Evolutionary conservation across 2,797 vertebrate species (phyloP), one percentile per base, ranked within the genome.

Genomic region (Gymnocypris eckloni): DNA sequence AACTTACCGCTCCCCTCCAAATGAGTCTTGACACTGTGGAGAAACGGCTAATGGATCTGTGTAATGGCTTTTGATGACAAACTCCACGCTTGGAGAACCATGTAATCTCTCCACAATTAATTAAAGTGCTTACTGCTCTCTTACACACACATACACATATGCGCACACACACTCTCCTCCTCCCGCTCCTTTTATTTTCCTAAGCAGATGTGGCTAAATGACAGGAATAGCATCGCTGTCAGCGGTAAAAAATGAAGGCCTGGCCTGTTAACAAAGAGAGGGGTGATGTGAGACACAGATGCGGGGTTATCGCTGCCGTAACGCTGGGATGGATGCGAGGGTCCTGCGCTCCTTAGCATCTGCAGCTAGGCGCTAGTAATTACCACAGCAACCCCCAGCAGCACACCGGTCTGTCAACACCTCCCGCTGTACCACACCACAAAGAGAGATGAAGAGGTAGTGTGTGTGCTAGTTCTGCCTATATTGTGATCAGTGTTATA

Each of bases 11-110:
- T 94, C 96, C 96, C 94, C 96, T 98, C 98, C 97, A 99, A 98
- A 99, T 98, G 97, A 98, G 96, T 98, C 96, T 96, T 99, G 98
- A 99, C 98, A 98, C 98, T 97, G 96, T 98, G 97, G 98, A 99
- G 97, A 99, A 99, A 98, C 96, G 97, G 99, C 98, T 99, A 98
- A 98, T 99, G 98, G 98, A 97, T 98, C 98, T 99, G 97, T 98
- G 97, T 99, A 99, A 99, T 99, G 97, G 96, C 96, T 96, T 95
- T 97, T 98, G 98, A 99, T 99, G 98, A 99, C 98, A 98, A 97
- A 98, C 98, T 98, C 97, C 98, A 99, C 95, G 98, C 96, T 98
- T 99, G 98, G 96, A 99, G 97, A 97, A 98, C 97, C 98, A 97
- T 99, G 98, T 99, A 99, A 99, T 99, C 97, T 98, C 96, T 96